phyloP scores from a whole-genome alignment of 2,797 vertebrate species.

The Staurois parvus region DNA sequence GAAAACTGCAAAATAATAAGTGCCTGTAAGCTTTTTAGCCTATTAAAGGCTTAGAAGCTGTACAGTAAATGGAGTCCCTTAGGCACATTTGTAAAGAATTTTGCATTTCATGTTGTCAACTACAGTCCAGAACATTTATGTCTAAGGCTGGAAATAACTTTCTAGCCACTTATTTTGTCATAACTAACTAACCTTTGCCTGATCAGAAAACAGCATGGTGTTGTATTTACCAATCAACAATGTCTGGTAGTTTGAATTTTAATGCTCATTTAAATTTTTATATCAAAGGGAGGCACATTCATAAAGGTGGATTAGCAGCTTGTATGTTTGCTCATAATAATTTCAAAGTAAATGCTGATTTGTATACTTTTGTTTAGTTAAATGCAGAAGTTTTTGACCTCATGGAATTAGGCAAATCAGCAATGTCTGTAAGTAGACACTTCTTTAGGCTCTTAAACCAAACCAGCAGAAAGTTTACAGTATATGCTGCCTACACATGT shows the following conservation, averaged over 20 bases:
- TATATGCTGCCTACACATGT: too few species aligned
- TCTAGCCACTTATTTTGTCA: neutral
- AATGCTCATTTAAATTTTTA: too few species aligned
- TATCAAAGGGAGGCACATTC: neutral
- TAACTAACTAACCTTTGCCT: neutral
- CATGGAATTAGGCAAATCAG: too few species aligned
- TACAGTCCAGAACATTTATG: constrained; percentile 5
- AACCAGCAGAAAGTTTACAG: too few species aligned
- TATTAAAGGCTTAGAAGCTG: constrained; percentile 29
- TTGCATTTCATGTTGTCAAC: constrained; percentile 13
- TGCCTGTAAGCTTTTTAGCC: constrained; percentile 38
- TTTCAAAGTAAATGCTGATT: neutral
- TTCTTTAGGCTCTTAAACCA: too few species aligned
- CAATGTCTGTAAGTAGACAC: too few species aligned
- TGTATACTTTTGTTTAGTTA: neutral
- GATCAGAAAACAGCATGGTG: neutral
- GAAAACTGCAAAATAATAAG: constrained; percentile 31
- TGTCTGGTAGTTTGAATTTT: too few species aligned
- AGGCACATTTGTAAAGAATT: constrained; percentile 12
- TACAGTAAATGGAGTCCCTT: constrained; percentile 17
- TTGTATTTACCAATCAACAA: too few species aligned
- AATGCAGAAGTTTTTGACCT: too few species aligned
- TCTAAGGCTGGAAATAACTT: neutral
- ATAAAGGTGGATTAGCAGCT: neutral
- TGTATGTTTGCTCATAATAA: neutral